Evolutionary conservation across 2,113 vertebrate species (phyloP).

Genomic region (Eira barbara): DNA sequence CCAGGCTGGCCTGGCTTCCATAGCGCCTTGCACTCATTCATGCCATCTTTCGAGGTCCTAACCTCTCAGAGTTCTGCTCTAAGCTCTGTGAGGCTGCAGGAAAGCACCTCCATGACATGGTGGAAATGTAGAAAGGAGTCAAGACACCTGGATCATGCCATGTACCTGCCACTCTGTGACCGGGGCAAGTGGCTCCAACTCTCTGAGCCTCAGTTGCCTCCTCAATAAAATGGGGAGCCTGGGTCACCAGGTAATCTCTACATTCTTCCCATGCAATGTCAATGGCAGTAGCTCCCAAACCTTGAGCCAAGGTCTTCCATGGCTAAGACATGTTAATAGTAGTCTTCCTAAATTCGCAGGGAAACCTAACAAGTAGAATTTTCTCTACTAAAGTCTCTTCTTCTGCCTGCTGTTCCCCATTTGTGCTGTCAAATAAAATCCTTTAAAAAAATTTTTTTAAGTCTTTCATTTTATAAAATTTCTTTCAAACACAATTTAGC

Average conservation of each 20-base stretch:
- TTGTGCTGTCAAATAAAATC: too few relatives aligned
- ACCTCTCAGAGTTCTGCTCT: neutral
- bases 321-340: neutral
- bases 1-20: neutral
- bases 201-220: neutral
- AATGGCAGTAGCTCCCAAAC: neutral
- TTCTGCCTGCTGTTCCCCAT: too few relatives aligned
- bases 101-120: neutral
- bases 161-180: neutral
- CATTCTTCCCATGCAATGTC: neutral
- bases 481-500: neutral
- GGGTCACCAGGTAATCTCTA: neutral
- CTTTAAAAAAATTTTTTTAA: too few relatives aligned
- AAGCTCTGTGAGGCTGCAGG: neutral
- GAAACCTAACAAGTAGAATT: neutral
- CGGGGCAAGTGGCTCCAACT: neutral
- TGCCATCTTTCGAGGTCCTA: neutral
- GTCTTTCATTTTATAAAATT: neutral
- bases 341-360: neutral
- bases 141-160: neutral
- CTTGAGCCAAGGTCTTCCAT: neutral
- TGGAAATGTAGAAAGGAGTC: too few relatives aligned
- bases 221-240: neutral
- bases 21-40: fast-evolving
- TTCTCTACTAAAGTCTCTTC: neutral